Conservation (phyloP, 2,113 vertebrate genomes). For the Phrynosoma platyrhinos region DNA sequence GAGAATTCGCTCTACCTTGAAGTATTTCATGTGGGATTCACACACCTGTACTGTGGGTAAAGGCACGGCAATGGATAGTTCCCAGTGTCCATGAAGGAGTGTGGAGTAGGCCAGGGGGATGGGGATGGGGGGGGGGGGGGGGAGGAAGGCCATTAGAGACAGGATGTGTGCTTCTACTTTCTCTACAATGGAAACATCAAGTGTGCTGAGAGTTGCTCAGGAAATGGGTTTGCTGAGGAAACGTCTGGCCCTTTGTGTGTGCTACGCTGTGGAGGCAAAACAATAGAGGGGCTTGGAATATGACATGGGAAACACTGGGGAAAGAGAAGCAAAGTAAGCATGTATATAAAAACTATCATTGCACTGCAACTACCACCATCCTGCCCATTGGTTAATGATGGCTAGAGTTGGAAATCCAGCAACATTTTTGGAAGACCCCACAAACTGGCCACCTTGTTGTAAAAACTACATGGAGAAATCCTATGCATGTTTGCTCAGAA, state of each 20-base stretch:
- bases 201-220: not conserved
- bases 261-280: not conserved
- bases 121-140: not conserved
- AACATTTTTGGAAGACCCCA: too few species aligned
- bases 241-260: conserved; percentile 13
- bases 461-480: too few species aligned
- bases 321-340: not conserved
- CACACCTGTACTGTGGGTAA: conserved; percentile 11
- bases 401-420: too few species aligned
- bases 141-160: not conserved
- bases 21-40: conserved; percentile 58
- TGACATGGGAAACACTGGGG: not conserved
- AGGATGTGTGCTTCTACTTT: conserved; percentile 27
- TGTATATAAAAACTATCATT: not conserved
- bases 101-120: not conserved
- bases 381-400: too few species aligned
- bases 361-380: too few species aligned
- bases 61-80: not conserved
- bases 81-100: not conserved
- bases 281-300: conserved; percentile 2
- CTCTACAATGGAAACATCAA: conserved; percentile 19
- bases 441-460: too few species aligned
- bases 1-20: conserved; percentile 45
- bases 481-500: too few species aligned
- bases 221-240: conserved; percentile 36